These are phyloP conservation scores for Rotaria sp. DNA, from an alignment of 2,888 invertebrate genomes.

Conservation along the genomic window DNA sequence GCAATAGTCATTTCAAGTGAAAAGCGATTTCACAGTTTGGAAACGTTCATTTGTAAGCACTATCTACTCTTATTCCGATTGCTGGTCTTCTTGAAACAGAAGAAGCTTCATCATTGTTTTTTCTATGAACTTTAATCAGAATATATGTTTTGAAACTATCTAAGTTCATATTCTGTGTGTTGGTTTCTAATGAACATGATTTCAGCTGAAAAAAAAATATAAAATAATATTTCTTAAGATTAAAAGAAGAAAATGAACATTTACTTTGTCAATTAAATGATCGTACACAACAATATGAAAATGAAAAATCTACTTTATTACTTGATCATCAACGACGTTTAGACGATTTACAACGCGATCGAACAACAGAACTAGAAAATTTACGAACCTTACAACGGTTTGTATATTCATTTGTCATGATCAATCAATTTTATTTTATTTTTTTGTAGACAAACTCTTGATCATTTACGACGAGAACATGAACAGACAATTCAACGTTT, in stretches of 20 bases:
- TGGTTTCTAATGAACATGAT: too few relatives aligned
- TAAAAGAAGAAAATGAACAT: conserved; percentile 24
- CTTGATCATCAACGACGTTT: neutral
- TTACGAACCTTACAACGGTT: neutral
- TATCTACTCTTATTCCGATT: too few relatives aligned
- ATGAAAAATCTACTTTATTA: neutral
- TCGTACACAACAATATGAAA: conserved; percentile 3
- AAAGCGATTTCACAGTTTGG: too few relatives aligned
- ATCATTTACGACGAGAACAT: conserved; percentile 20
- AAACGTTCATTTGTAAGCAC: too few relatives aligned
- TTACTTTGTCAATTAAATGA: conserved; percentile 8
- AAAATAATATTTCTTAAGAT: neutral
- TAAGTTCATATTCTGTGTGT: too few relatives aligned
- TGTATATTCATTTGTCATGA: neutral
- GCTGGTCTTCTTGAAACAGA: too few relatives aligned
- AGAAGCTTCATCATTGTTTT: too few relatives aligned
- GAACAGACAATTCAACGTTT: conserved; percentile 19
- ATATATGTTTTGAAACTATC: too few relatives aligned
- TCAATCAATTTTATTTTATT: neutral
- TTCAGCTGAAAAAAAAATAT: too few relatives aligned
- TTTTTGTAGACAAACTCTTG: neutral
- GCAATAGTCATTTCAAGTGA: too few relatives aligned
- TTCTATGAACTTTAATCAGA: too few relatives aligned
- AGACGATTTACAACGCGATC: conserved; percentile 21
- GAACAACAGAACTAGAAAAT: conserved; percentile 4